These are phyloP conservation scores for Austrolebias charrua DNA, from an alignment of 2,797 vertebrate species.

Conservation along the genomic window DNA sequence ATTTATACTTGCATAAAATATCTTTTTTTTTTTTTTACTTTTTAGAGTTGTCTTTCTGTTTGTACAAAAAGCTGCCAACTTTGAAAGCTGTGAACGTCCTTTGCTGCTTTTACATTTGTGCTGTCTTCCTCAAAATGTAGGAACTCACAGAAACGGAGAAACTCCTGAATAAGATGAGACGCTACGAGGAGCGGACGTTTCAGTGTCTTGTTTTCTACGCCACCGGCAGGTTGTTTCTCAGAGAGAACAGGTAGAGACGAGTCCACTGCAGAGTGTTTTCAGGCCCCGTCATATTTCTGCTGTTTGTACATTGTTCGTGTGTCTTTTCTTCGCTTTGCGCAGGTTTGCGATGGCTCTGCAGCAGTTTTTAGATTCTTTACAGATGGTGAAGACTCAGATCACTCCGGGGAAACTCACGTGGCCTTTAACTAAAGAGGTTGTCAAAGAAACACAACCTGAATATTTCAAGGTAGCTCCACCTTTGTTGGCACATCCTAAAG, in stretches of 20 bases:
- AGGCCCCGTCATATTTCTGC: too few species aligned
- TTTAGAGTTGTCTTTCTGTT: too few species aligned
- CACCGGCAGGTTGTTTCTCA: slow-evolving; percentile 85
- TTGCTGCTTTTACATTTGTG: not conserved
- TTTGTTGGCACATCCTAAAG: too few species aligned
- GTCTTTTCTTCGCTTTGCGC: not conserved
- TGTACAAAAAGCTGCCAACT: too few species aligned
- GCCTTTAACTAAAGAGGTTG: slow-evolving; percentile 86
- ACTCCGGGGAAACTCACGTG: slow-evolving; percentile 89
- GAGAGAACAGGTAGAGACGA: slow-evolving; percentile 85
- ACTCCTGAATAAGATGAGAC: slow-evolving; percentile 83
- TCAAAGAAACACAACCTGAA: slow-evolving; percentile 83
- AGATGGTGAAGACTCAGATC: slow-evolving; percentile 83
- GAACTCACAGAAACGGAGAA: slow-evolving; percentile 84
- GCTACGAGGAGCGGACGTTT: slow-evolving; percentile 81
- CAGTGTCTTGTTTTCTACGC: slow-evolving; percentile 88
- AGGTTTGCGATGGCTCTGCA: slow-evolving; percentile 86
- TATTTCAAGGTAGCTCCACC: slow-evolving; percentile 67
- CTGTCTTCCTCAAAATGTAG: slow-evolving; percentile 63
- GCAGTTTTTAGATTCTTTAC: slow-evolving; percentile 84
- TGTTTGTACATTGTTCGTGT: not conserved
- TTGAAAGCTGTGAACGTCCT: too few species aligned
- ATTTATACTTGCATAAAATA: too few species aligned
- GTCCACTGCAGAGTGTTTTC: too few species aligned
- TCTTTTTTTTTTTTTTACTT: too few species aligned